Percentiles rank a stretch among this genome's conserved stretches.
phyloP scores from a whole-genome alignment of 2,113 vertebrate species.

The Haemorhous mexicanus region DNA sequence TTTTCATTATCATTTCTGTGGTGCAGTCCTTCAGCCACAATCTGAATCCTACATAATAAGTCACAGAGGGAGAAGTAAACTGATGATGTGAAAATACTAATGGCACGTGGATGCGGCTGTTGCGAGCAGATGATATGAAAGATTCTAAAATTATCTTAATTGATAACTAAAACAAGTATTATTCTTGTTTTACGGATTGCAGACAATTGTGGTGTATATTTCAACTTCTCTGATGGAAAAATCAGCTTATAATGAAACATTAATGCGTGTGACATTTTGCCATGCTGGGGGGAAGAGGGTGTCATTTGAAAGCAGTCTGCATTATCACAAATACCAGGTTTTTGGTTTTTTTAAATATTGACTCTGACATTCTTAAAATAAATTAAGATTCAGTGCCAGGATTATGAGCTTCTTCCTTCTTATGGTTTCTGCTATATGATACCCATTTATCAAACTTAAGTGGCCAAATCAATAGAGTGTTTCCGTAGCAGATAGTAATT shows the following conservation, averaged over 20 bases:
- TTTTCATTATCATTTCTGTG: not conserved
- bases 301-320: not conserved
- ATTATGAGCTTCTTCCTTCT: conserved; percentile 42
- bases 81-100: not conserved
- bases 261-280: not conserved
- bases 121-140: not conserved
- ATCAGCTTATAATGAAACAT: not conserved
- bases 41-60: not conserved
- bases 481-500: conserved; percentile 58
- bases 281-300: not conserved
- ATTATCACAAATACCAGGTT: not conserved
- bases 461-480: conserved; percentile 52
- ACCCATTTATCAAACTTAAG: conserved; percentile 62
- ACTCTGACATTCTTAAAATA: conserved; percentile 3
- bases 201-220: not conserved
- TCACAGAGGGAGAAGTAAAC: not conserved
- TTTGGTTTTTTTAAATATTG: not conserved
- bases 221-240: not conserved
- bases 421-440: not conserved
- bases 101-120: not conserved
- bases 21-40: not conserved
- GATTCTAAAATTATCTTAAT: not conserved
- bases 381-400: conserved; percentile 26
- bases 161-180: not conserved
- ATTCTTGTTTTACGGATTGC: not conserved